Base-by-base conservation (phyloP, 23 tunicate genomes). In the Oikopleura vanhoeffeni region DNA sequence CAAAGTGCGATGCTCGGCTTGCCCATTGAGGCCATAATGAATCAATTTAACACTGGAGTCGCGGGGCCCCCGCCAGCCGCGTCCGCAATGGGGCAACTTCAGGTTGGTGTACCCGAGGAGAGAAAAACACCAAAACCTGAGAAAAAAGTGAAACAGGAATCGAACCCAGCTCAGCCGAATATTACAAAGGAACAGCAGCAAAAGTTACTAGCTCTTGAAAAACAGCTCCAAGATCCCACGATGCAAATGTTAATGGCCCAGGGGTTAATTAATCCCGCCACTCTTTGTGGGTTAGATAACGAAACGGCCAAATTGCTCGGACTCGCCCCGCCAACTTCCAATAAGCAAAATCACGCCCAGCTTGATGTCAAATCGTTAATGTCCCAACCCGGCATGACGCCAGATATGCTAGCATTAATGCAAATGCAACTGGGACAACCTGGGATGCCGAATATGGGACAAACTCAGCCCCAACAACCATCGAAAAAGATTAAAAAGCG, bases 301-400 rank as follows among this genome's bases (percentile, higher is more conserved):
- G 79, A 71, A 32, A 71, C 79, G 34, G 79, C 79, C 34, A 71
- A 71, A 32, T 38, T 71, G 2, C 38, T 71, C 34, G 79, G 79
- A 2, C 35, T 71, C 34, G 79, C 79, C 38, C 79, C 79, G 27
- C 79, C 79, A 28, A 13, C 35, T 2, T 13, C 79, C 38, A 18
- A 3, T 32, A 71, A 71, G 35, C 4, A 33, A 32, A 38, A 33
- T 24, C 18, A 24, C 64, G 64, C 18, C 64, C 34, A 18, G 27
- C 38, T 71, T 28, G 79, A 71, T 38, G 38, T 38, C 27, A 71
- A 71, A 30, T 13, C 79, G 27, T 38, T 71, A 3, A 33, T 71
- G 4, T 2, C 4, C 32, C 79, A 71, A 32, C 34, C 79, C 27
- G 79, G 79, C 79, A 71, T 71, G 79, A 71, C 79, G 79, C 79